phyloP scores from a whole-genome alignment of 2,113 vertebrate species.

The Pelmatolapia mariae region DNA sequence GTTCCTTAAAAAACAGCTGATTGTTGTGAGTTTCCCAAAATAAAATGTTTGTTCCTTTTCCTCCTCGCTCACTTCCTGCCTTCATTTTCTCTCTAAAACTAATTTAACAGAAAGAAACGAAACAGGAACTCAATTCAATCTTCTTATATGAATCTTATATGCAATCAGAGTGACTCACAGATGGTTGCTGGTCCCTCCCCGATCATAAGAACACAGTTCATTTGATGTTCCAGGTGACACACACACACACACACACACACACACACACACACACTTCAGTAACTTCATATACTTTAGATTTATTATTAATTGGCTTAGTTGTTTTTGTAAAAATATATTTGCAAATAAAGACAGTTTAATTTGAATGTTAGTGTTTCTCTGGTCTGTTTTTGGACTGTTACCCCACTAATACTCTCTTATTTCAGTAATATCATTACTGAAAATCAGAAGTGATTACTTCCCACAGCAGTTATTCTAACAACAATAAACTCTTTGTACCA shows the following conservation, averaged over 20 bases:
- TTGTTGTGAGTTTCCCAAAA: slow-evolving; percentile 33
- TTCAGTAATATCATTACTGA: neutral
- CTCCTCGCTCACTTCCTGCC: neutral
- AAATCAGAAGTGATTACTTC: neutral
- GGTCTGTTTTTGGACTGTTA: no score
- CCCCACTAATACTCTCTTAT: no score
- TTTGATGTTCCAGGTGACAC: neutral
- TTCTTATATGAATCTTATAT: neutral
- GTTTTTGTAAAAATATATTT: neutral
- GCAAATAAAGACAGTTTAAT: neutral
- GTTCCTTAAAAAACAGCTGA: slow-evolving; percentile 1
- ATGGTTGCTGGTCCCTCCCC: neutral
- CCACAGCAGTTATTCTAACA: neutral
- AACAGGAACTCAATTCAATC: neutral
- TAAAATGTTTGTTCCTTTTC: neutral
- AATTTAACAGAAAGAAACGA: neutral
- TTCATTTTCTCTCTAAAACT: neutral
- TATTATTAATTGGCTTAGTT: neutral
- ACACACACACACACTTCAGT: neutral
- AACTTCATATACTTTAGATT: neutral
- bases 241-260: neutral
- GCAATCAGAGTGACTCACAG: neutral
- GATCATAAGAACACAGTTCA: neutral
- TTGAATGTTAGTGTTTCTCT: neutral
- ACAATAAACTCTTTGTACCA: neutral